Conservation (phyloP, 2,797 vertebrate species). For the Nasua narica region DNA sequence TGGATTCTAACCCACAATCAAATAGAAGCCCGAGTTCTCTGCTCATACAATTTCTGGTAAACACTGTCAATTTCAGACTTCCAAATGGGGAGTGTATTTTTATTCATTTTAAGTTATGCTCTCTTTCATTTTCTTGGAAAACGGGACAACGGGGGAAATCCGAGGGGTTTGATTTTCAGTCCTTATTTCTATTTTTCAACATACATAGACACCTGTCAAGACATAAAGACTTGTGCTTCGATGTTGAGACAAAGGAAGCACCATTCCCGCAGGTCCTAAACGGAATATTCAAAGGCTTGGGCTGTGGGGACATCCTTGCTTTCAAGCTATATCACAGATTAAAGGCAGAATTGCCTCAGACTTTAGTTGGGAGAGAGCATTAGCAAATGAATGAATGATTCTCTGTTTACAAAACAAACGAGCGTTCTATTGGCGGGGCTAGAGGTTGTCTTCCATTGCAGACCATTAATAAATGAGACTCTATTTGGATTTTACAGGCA, state of each 20-base stretch:
- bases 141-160: slow-evolving; percentile 48
- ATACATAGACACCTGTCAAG: slow-evolving; percentile 8
- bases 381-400: slow-evolving; percentile 42
- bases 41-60: slow-evolving; percentile 75
- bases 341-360: background rate
- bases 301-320: background rate
- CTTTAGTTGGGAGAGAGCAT: background rate
- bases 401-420: slow-evolving; percentile 49
- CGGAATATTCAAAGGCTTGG: background rate
- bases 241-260: slow-evolving; percentile 56
- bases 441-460: background rate
- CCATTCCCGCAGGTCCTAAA: background rate
- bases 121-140: slow-evolving; percentile 67
- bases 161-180: slow-evolving; percentile 40
- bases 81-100: slow-evolving; percentile 62
- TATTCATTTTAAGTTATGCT: slow-evolving; percentile 64
- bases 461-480: background rate
- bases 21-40: slow-evolving; percentile 49
- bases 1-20: slow-evolving; percentile 73
- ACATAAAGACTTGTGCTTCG: slow-evolving; percentile 32
- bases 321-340: background rate
- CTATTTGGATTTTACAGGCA: slow-evolving; percentile 35
- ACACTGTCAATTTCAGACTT: slow-evolving; percentile 70
- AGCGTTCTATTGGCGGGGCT: background rate
- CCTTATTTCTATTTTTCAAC: slow-evolving; percentile 46